These are phyloP conservation scores for Drosophila persimilis DNA, from an alignment of 1,140 invertebrate genomes.

Conservation along the genomic window DNA sequence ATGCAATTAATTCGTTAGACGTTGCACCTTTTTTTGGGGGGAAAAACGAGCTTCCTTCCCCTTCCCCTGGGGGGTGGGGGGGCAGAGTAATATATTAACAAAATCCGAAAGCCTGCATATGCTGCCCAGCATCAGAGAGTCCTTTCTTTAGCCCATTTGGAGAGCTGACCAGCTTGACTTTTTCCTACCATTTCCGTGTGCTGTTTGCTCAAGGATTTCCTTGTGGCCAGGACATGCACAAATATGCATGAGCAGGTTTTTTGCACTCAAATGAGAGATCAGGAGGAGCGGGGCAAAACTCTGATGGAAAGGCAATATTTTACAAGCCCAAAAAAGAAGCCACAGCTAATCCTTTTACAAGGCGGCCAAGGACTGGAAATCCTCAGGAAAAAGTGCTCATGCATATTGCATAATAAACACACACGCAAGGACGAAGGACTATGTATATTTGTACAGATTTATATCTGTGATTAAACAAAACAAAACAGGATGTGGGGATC, in stretches of 20 bases:
- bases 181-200: conserved; percentile 32
- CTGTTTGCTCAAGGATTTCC: conserved; percentile 25
- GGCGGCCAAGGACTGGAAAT: not conserved
- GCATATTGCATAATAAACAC: conserved; percentile 73
- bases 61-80: not conserved
- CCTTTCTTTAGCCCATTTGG: conserved; percentile 38
- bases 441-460: conserved; percentile 33
- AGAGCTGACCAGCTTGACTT: conserved; percentile 42
- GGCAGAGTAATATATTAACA: conserved; percentile 45
- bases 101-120: conserved; percentile 49
- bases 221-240: conserved; percentile 27
- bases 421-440: not conserved
- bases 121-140: conserved; percentile 16
- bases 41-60: too few relatives aligned
- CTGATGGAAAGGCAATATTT: conserved; percentile 41
- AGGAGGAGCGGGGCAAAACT: conserved; percentile 16
- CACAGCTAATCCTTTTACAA: conserved; percentile 34
- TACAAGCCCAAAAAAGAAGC: conserved; percentile 16
- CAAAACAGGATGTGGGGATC: conserved; percentile 13
- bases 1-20: conserved; percentile 62
- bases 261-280: conserved; percentile 36
- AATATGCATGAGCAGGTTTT: conserved; percentile 59
- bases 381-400: conserved; percentile 49
- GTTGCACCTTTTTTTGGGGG: conserved; percentile 18
- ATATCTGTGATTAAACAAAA: conserved; percentile 40